Conservation (phyloP, 2,113 vertebrate genomes). For the Grantiella picta region DNA sequence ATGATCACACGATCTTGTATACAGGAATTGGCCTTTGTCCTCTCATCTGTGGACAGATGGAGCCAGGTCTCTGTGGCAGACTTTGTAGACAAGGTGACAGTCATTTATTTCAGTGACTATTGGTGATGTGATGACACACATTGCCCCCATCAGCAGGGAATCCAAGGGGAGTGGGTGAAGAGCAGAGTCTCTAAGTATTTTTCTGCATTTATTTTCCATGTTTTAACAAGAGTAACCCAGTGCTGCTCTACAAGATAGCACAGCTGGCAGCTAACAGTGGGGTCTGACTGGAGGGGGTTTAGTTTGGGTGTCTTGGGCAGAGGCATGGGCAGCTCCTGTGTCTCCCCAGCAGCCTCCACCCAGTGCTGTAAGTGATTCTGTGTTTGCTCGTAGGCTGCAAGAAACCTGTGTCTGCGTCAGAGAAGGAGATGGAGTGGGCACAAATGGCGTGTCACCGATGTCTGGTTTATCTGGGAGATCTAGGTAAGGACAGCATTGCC, state of each 20-base stretch:
- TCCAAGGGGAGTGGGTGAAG: too few relatives aligned
- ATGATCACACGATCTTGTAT: fast-evolving
- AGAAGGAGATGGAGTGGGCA: slow-evolving; percentile 98
- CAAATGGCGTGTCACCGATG: slow-evolving; percentile 97
- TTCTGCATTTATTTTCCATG: background rate
- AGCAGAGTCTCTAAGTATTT: background rate
- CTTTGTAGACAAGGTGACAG: background rate
- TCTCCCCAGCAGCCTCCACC: background rate
- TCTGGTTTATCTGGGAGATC: slow-evolving; percentile 94
- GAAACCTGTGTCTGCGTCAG: slow-evolving; percentile 89
- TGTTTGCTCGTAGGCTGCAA: slow-evolving; percentile 79
- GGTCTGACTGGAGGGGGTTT: fast-evolving
- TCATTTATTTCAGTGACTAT: background rate
- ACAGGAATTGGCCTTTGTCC: background rate
- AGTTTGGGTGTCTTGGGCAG: background rate
- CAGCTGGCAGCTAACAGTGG: background rate
- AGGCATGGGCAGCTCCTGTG: fast-evolving
- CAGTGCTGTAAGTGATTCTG: fast-evolving
- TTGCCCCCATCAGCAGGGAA: background rate
- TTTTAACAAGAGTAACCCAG: background rate
- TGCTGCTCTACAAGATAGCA: background rate
- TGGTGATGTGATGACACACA: fast-evolving
- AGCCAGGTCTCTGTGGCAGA: background rate
- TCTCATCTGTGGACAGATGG: background rate
- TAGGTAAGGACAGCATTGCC: slow-evolving; percentile 76